Base-by-base conservation (phyloP, 2,797 vertebrate genomes). In the Psittacula echo region DNA sequence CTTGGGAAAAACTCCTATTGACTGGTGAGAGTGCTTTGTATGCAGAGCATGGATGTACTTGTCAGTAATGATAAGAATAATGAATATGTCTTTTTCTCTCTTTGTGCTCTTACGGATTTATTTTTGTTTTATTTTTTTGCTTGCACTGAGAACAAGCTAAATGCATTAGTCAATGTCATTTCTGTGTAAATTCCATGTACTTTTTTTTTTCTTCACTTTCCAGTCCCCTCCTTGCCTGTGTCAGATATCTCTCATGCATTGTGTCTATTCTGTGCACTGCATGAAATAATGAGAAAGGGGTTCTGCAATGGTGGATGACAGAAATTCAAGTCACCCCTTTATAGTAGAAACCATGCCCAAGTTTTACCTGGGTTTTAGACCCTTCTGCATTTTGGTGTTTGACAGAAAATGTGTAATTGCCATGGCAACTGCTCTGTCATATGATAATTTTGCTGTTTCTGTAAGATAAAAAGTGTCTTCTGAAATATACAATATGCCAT, bases 351-450 rank as follows among this genome's bases (percentile, higher is more conserved):
- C 30, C 17, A n/a, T 74, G 30, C 37, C 41, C 37, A 34, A 89
- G 41, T 90, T 85, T 84, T 79, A 90, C 45, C 56, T 68, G 85
- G 65, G 11, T 89, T 95, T 82, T 89, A 75, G 16, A 84, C 60
- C n/a, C 79, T 75, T 64, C 30, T 85, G 67, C 62, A 75, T 95
- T 96, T 96, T 95, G 48, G 79, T 79, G 16, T 90, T 91, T 93
- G 92, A 94, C 85, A 91, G 89, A 89, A 87, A 91, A 78, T 87
- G 65, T 89, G 58, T 37, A 61, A 91, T 98, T 97, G 83, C 95
- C 79, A 91, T 93, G 89, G 90, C 78, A 97, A 96, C 18, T 27
- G 27, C 30, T 87, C 74, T 94, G 71, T 90, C 73, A 74, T 88
- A 93, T 56, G 85, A 77, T 82, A 93, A 96, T 94, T 89, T 80